Evolutionary conservation across 2,888 invertebrate genomes (phyloP), one percentile per base, ranked within the genome.

Genomic region (Brenthis hecate): DNA sequence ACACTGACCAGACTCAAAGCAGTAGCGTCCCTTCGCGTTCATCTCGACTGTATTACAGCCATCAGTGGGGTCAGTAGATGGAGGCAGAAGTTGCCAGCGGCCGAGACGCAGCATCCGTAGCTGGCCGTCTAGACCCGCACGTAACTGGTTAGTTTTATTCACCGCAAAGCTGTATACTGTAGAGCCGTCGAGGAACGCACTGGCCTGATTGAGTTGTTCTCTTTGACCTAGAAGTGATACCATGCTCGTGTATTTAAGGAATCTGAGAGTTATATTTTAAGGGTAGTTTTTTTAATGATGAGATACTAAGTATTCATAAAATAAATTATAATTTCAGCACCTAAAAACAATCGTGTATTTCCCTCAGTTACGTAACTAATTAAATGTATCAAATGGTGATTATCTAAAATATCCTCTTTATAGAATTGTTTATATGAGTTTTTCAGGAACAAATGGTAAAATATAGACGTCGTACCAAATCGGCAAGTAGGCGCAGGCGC

Each of bases 121-220:
- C 4, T 92, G 85, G 0, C 97, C 97, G 4, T 93, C 94, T 0
- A 80, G 50, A 8, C 86, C 86, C 0, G 87, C 81, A 0, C 96
- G 90, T n/a, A 96, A 85, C 1, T 88, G 81, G 0, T 78, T 81
- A 50, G 89, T 93, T 2, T 94, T 87, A 6, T 85, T 82, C 4
- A 91, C 89, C 2, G 92, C 92, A 63, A 94, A 94, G 0, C 98
- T 97, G 80, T 98, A 98, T 13, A 98, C 94, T 1, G 94, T 94
- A 0, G 98, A 98, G 0, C 94, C 98, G 83, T 98, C 98, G 19
- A 98, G 94, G 85, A 95, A 98, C 0, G 97, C 94, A 0, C 97
- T 95, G 0, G 96, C 96, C 89, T 98, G 98, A 87, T 97, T 97
- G 66, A 98, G 83, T 80, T 98, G 98, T 79, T 98, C 95, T 6